Conservation (phyloP, 2,888 invertebrate species). For the Lampropteryx suffumata region DNA sequence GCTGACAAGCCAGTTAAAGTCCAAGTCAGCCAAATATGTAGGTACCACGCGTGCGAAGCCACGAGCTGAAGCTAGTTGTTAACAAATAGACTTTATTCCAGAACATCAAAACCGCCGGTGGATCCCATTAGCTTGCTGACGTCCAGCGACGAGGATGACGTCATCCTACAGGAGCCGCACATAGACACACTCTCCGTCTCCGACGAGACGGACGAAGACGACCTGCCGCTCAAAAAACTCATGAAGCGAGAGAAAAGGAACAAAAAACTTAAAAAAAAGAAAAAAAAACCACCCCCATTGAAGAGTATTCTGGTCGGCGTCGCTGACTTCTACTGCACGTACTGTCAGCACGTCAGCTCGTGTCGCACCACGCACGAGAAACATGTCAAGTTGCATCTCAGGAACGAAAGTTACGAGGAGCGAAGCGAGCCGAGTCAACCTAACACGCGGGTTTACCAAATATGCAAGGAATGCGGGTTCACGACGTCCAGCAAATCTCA, state of each 20-base stretch:
- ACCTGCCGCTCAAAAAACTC: constrained; percentile 57
- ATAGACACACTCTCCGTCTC: constrained; percentile 70
- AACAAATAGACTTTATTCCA: too few species aligned
- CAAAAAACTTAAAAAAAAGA: constrained; percentile 25
- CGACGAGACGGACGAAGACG: constrained; percentile 70
- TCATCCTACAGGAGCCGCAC: constrained; percentile 66
- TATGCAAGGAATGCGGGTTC: constrained; percentile 56
- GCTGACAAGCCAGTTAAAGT: too few species aligned
- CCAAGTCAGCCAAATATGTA: too few species aligned
- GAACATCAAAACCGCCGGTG: constrained; percentile 34
- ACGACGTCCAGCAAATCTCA: constrained; percentile 53
- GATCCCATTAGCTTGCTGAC: constrained; percentile 68
- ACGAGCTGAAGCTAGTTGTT: too few species aligned
- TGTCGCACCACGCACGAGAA: constrained; percentile 31
- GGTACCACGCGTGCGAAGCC: too few species aligned
- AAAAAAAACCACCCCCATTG: constrained; percentile 11
- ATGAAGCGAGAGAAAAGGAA: constrained; percentile 34
- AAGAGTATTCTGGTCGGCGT: constrained; percentile 37
- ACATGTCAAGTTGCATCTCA: too few species aligned
- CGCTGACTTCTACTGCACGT: constrained; percentile 52
- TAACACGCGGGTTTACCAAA: constrained; percentile 26
- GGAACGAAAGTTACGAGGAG: too few species aligned
- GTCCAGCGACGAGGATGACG: constrained; percentile 72
- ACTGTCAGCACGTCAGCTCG: constrained; percentile 46
- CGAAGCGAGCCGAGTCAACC: too few species aligned